These are phyloP conservation scores for Littorina saxatilis DNA, from an alignment of 1,140 invertebrate genomes.

Conservation along the genomic window DNA sequence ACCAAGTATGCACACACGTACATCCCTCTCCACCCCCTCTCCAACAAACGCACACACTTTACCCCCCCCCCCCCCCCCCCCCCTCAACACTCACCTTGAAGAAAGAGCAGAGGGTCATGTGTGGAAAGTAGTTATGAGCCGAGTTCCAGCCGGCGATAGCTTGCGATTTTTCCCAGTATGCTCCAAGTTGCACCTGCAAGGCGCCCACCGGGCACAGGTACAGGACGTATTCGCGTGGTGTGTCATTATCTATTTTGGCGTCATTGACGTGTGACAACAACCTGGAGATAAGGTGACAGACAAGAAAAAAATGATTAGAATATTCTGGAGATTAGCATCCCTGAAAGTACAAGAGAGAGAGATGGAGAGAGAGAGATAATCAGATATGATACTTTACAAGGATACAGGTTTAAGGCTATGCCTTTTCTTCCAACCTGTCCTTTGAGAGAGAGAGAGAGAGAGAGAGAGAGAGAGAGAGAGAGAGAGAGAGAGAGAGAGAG, in stretches of 20 bases:
- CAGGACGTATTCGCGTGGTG: slow-evolving; percentile 88
- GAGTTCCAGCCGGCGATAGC: slow-evolving; percentile 88
- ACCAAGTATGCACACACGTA: too few relatives aligned
- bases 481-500: too few relatives aligned
- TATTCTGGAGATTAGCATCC: not conserved
- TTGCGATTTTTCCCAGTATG: slow-evolving; percentile 89
- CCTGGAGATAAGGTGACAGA: too few relatives aligned
- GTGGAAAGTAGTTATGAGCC: slow-evolving; percentile 91
- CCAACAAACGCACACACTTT: too few relatives aligned
- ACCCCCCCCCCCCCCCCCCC: not conserved
- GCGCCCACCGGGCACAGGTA: slow-evolving; percentile 89
- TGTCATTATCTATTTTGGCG: slow-evolving; percentile 84
- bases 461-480: too few relatives aligned
- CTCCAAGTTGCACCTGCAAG: slow-evolving; percentile 83
- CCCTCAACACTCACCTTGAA: slow-evolving; percentile 83
- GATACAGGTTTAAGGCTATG: too few relatives aligned
- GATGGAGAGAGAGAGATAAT: too few relatives aligned
- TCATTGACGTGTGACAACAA: slow-evolving; percentile 92
- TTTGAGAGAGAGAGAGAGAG: too few relatives aligned
- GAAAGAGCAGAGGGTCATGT: slow-evolving; percentile 91
- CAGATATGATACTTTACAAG: too few relatives aligned
- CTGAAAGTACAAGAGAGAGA: not conserved
- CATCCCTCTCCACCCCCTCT: not conserved
- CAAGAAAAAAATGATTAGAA: too few relatives aligned
- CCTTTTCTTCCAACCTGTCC: too few relatives aligned